Conservation (phyloP, 1,140 invertebrate genomes). For the Lasioglossum baleicum region DNA sequence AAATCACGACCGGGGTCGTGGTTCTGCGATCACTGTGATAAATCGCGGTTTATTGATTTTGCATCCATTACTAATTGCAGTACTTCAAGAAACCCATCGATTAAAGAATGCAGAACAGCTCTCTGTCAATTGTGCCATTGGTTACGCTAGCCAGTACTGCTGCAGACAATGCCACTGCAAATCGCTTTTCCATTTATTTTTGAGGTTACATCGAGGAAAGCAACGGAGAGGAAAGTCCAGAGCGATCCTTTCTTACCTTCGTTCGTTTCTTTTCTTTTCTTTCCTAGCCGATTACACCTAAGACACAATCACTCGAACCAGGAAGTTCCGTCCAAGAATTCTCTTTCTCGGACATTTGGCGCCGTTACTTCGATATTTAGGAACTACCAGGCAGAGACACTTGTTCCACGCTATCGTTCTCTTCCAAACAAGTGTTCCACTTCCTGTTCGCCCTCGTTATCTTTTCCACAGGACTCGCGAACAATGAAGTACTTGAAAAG, state of each 20-base stretch:
- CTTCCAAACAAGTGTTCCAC: slow-evolving; percentile 1
- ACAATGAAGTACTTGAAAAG: background rate
- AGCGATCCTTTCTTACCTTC: background rate
- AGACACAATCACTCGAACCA: slow-evolving; percentile 22
- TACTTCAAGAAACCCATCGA: background rate
- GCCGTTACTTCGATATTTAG: slow-evolving; percentile 17
- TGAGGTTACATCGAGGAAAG: slow-evolving; percentile 1
- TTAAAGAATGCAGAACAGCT: slow-evolving; percentile 24
- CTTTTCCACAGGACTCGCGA: background rate
- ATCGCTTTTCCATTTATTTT: slow-evolving; percentile 42
- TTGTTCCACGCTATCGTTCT: background rate
- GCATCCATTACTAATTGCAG: too few relatives aligned
- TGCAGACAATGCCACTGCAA: slow-evolving; percentile 22
- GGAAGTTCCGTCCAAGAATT: background rate
- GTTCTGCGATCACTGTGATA: too few relatives aligned
- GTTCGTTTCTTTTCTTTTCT: slow-evolving; percentile 14
- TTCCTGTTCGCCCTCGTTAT: background rate
- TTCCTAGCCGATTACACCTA: slow-evolving; percentile 7
- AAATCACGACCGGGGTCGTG: too few relatives aligned
- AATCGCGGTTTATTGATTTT: too few relatives aligned
- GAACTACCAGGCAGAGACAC: background rate
- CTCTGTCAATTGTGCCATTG: slow-evolving; percentile 1
- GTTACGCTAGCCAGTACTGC: background rate
- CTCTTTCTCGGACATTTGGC: background rate
- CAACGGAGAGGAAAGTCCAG: background rate